Base-by-base conservation (phyloP, 1,140 invertebrate genomes). In the Drosophila ercepeae region DNA sequence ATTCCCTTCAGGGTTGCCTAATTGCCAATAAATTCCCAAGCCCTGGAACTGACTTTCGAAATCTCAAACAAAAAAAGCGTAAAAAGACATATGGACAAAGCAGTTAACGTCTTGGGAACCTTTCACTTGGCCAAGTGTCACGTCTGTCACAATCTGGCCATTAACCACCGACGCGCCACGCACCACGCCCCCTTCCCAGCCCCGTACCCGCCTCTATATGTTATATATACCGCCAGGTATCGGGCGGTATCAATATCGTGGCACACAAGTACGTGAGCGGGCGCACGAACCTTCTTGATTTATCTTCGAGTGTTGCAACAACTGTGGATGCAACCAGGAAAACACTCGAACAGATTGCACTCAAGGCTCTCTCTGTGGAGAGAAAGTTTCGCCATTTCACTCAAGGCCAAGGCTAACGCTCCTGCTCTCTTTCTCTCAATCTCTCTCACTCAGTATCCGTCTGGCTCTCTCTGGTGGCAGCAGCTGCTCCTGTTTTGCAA, bases 401-500 rank as follows among this genome's bases (percentile, higher is more conserved):
- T 55, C 51, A 41, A 49, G 57, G 57, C 55, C 48, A 44, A 16
- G 25, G n/a, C 27, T 34, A 2, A 21, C 11, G 34, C 25, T 57
- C 6, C 13, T 9, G 4, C 16, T 39, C 23, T 19, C 13, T 11
- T n/a, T 42, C 16, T 5, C 34, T 14, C 14, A n/a, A n/a, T 51
- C 50, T 25, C 11, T 42, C 14, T 27, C 32, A 34, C 3, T 34
- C 32, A 44, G 42, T 51, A 27, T 49, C 9, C 7, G 9, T 32
- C 2, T 32, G 29, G 9, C 29, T 32, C 29, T 32, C 29, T 8
- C 14, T 34, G 13, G 13, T 8, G 14, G 67, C 55, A 58, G 52
- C 54, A 36, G 36, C 42, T 71, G 60, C 57, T 81, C 65, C 76
- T 79, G 53, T 63, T 68, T 82, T 67, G 73, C 51, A 57, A 61